Evolutionary conservation across 1,140 invertebrate species (phyloP).

Genomic region (Venustaconcha ellipsiformis): DNA sequence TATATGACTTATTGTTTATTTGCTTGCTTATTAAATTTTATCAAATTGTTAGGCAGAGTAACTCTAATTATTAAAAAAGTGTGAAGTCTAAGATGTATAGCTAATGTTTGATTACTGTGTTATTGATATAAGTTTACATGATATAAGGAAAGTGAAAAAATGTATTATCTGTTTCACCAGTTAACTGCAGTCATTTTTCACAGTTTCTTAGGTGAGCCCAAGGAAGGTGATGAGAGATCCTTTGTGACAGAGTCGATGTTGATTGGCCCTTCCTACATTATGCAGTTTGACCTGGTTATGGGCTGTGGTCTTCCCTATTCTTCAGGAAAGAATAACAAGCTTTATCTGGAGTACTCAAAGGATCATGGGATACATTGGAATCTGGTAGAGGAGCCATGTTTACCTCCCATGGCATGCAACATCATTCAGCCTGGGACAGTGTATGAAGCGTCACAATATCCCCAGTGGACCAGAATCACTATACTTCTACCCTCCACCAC

Average conservation of each 20-base stretch:
- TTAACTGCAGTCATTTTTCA: constrained; percentile 2
- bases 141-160: too few relatives aligned
- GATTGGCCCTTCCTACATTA: constrained; percentile 69
- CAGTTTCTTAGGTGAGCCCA: constrained; percentile 55
- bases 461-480: constrained; percentile 68
- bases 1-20: too few relatives aligned
- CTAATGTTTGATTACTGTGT: too few relatives aligned
- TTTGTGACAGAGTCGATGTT: constrained; percentile 67
- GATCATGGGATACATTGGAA: constrained; percentile 70
- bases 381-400: constrained; percentile 62
- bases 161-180: too few relatives aligned
- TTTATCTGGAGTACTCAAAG: constrained; percentile 69
- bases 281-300: constrained; percentile 71
- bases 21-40: too few relatives aligned
- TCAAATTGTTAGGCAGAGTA: too few relatives aligned
- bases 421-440: constrained; percentile 66
- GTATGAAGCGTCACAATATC: constrained; percentile 67
- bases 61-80: too few relatives aligned
- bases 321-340: constrained; percentile 52
- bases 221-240: constrained; percentile 50
- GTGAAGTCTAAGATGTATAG: too few relatives aligned
- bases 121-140: too few relatives aligned
- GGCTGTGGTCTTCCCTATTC: constrained; percentile 63
- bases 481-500: constrained; percentile 65
- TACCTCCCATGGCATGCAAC: constrained; percentile 65